phyloP scores from a whole-genome alignment of 2,113 vertebrate genomes.

The Perccottus glenii region DNA sequence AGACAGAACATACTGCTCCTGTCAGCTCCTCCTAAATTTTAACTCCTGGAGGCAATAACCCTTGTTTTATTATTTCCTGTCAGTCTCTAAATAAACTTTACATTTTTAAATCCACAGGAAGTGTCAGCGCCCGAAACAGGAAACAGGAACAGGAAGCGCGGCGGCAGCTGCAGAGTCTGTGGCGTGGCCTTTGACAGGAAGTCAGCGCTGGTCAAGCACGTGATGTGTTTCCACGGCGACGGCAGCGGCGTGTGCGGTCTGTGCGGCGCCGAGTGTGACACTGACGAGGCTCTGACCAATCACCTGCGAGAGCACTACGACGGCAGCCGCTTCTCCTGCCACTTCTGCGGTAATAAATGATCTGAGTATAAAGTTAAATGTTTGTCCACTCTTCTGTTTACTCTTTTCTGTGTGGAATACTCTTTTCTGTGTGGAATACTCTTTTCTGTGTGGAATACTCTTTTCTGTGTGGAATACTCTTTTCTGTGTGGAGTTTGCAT shows the following conservation, averaged over 20 bases:
- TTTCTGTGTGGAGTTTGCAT: no score
- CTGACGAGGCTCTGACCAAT: constrained; percentile 11
- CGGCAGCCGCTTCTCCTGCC: constrained; percentile 34
- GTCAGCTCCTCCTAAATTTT: no score
- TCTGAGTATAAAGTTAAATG: no score
- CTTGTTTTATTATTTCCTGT: no score
- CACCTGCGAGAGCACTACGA: constrained; percentile 49
- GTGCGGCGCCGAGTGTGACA: constrained; percentile 59
- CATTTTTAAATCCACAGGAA: neutral
- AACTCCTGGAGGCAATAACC: no score
- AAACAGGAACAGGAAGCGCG: neutral
- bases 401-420: no score
- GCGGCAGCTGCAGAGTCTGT: constrained; percentile 49
- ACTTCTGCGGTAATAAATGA: constrained; percentile 61
- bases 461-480: no score
- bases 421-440: no score
- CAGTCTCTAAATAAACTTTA: no score
- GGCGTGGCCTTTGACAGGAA: constrained; percentile 31
- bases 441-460: no score
- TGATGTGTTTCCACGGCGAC: constrained; percentile 44
- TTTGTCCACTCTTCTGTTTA: no score
- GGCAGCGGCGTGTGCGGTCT: constrained; percentile 41
- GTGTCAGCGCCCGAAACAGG: neutral
- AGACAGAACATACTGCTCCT: no score
- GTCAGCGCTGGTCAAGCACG: constrained; percentile 38